Percentiles rank a stretch among this genome's conserved stretches.
Evolutionary conservation across 2,797 vertebrate species (phyloP).

Genomic region (Chromobotia macracanthus): DNA sequence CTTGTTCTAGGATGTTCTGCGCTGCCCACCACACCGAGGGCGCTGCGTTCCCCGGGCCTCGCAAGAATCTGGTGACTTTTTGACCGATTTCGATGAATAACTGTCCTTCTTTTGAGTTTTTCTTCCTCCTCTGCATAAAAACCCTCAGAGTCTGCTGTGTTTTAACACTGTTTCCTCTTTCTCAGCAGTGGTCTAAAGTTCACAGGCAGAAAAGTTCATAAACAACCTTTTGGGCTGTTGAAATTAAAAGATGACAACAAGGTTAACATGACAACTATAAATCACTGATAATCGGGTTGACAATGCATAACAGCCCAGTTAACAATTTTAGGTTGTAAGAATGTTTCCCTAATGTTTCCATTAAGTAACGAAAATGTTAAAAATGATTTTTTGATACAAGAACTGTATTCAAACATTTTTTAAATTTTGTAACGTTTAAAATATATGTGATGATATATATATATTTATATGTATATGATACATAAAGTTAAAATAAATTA

Average conservation of each 20-base stretch:
- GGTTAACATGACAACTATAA: not conserved
- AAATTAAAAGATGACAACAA: conserved; percentile 8
- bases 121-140: conserved; percentile 52
- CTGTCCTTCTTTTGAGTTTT: conserved; percentile 26
- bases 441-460: no score
- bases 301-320: no score
- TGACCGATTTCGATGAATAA: conserved; percentile 47
- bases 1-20: conserved; percentile 41
- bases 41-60: conserved; percentile 2
- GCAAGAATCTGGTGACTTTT: conserved; percentile 51
- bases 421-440: no score
- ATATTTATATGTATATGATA: no score
- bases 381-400: no score
- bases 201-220: conserved; percentile 13
- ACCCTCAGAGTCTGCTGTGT: conserved; percentile 42
- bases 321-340: no score
- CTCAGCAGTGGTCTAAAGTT: conserved; percentile 27
- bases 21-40: conserved; percentile 32
- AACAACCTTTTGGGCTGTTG: not conserved
- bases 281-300: not conserved
- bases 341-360: no score
- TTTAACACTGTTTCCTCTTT: conserved; percentile 36
- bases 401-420: no score
- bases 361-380: no score
- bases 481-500: no score